phyloP scores from a whole-genome alignment of 2,113 vertebrate species.

The Lota lota region DNA sequence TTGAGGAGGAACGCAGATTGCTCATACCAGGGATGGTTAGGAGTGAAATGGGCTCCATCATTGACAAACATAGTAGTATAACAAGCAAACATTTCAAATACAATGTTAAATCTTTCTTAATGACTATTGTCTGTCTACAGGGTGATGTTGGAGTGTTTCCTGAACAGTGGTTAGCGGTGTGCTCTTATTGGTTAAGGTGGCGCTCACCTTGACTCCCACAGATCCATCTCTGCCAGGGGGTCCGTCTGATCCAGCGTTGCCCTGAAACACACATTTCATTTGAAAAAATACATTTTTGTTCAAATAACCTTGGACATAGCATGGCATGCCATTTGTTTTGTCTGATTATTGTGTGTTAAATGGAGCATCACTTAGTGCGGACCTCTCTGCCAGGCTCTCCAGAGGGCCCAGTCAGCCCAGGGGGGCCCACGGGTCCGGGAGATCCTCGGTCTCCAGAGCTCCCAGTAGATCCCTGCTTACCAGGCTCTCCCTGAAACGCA shows the following conservation, averaged over 20 bases:
- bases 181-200: background rate
- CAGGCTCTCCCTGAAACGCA: constrained; percentile 87
- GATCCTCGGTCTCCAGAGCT: constrained; percentile 86
- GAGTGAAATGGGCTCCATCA: too few species aligned
- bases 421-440: constrained; percentile 91
- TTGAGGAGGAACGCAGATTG: too few species aligned
- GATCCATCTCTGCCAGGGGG: constrained; percentile 92
- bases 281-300: too few species aligned
- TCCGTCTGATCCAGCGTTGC: constrained; percentile 88
- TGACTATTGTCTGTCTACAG: too few species aligned
- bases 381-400: constrained; percentile 95
- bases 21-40: too few species aligned
- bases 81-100: too few species aligned
- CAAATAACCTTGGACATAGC: too few species aligned
- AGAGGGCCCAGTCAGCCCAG: constrained; percentile 87
- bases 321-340: too few species aligned
- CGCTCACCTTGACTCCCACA: constrained; percentile 84
- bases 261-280: constrained; percentile 66
- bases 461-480: constrained; percentile 90
- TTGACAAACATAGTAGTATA: too few species aligned
- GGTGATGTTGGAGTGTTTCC: background rate
- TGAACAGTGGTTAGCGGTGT: background rate
- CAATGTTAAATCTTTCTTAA: too few species aligned
- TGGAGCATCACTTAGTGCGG: constrained; percentile 35
- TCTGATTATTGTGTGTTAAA: background rate